Conservation (phyloP, 2,113 vertebrate species). For the Eulacestoma nigropectus region DNA sequence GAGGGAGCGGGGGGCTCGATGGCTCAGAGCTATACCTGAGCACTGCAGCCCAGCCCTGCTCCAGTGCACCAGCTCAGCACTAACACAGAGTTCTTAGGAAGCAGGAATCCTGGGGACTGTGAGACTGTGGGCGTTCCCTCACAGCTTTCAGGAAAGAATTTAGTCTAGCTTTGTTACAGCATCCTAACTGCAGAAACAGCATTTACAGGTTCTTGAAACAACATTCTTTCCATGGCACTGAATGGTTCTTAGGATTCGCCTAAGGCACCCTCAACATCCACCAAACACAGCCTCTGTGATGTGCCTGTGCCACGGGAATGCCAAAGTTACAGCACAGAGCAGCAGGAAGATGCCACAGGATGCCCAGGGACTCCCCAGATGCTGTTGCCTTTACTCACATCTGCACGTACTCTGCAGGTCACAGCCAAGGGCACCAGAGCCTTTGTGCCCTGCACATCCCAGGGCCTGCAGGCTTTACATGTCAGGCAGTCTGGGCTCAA, state of each 20-base stretch:
- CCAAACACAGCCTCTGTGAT: background rate
- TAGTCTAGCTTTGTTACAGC: background rate
- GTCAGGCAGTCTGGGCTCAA: background rate
- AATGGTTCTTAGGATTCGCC: background rate
- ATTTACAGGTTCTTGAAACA: background rate
- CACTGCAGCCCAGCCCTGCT: background rate
- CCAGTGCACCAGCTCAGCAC: background rate
- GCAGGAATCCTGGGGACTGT: background rate
- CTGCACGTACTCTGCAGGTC: background rate
- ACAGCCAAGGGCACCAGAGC: background rate
- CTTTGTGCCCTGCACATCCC: background rate
- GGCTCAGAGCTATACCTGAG: background rate
- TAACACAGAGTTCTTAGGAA: fast-evolving
- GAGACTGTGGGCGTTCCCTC: background rate
- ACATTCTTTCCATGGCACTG: background rate
- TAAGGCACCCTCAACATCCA: background rate
- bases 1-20: background rate
- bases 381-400: background rate
- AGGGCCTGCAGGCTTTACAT: background rate
- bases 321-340: background rate
- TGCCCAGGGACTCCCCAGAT: background rate
- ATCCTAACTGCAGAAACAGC: background rate
- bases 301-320: background rate
- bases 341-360: background rate
- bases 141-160: background rate